Conservation (phyloP, 1,140 invertebrate genomes). For the Agrilus planipennis region DNA sequence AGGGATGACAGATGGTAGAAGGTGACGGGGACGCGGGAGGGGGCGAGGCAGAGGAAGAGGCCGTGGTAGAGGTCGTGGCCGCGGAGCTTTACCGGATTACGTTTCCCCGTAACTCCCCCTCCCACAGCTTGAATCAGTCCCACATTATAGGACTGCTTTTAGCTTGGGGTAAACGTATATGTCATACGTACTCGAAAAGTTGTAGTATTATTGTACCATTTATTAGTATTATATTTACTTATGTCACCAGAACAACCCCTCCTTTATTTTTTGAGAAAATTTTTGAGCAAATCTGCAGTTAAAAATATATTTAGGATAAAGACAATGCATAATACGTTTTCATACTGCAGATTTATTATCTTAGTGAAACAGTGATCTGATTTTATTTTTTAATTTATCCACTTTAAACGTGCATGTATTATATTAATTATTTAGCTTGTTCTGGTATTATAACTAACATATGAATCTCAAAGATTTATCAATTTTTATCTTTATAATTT, state of each 20-base stretch:
- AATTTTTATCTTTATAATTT: no score
- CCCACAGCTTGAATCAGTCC: slow-evolving; percentile 11
- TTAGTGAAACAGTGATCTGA: no score
- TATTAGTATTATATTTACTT: not conserved
- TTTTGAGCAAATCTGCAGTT: not conserved
- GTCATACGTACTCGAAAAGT: not conserved
- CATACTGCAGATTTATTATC: no score
- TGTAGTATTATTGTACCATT: not conserved
- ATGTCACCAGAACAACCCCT: not conserved
- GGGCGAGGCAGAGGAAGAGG: slow-evolving; percentile 53
- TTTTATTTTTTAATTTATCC: no score
- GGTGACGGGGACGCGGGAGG: slow-evolving; percentile 60
- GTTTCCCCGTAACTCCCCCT: slow-evolving; percentile 31
- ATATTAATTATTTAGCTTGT: no score
- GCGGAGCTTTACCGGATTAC: slow-evolving; percentile 31
- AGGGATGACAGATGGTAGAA: slow-evolving; percentile 54
- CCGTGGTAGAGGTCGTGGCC: slow-evolving; percentile 43
- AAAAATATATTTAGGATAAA: not conserved
- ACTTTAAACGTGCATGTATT: no score
- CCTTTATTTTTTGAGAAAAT: not conserved
- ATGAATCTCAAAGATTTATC: no score
- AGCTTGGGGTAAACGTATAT: slow-evolving; percentile 4
- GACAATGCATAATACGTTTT: no score
- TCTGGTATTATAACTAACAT: no score
- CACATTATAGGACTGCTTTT: slow-evolving; percentile 2